Percentiles rank a stretch among this genome's conserved stretches.
These are phyloP conservation scores for Phylloscopus whistleri DNA, from an alignment of 2,113 vertebrate genomes.

Conservation along the genomic window DNA sequence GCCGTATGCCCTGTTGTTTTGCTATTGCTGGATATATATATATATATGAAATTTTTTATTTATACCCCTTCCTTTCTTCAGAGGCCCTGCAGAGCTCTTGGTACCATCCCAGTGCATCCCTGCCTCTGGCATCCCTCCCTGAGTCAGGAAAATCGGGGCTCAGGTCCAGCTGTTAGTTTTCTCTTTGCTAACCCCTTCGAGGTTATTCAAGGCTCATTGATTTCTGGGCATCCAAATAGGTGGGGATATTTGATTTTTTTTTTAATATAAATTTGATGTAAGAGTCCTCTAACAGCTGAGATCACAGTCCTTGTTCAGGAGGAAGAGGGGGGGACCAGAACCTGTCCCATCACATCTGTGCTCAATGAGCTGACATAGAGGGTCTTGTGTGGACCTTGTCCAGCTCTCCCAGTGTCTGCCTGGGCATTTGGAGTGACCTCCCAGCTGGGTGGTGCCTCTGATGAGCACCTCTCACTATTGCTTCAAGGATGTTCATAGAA, in stretches of 20 bases:
- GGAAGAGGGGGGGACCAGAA: neutral
- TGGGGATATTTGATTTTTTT: neutral
- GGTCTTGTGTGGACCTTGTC: neutral
- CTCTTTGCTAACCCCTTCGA: neutral
- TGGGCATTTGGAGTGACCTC: neutral
- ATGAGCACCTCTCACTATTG: neutral
- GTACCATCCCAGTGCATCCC: neutral
- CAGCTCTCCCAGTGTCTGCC: neutral
- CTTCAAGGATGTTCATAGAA: neutral
- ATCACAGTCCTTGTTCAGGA: neutral
- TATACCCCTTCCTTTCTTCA: neutral
- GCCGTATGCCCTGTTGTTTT: slow-evolving; percentile 57
- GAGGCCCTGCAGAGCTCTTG: neutral
- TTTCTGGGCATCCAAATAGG: neutral
- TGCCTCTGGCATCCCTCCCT: neutral
- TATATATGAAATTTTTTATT: neutral
- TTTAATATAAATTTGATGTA: neutral
- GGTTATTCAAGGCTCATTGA: neutral
- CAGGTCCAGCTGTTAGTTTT: neutral
- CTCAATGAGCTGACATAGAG: accelerated
- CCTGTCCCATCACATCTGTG: neutral
- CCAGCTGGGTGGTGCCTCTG: neutral
- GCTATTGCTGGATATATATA: neutral
- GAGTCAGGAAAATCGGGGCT: neutral
- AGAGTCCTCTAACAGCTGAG: neutral